Conservation (phyloP, 2,888 invertebrate species). For the Cryptocephalus moraei region DNA sequence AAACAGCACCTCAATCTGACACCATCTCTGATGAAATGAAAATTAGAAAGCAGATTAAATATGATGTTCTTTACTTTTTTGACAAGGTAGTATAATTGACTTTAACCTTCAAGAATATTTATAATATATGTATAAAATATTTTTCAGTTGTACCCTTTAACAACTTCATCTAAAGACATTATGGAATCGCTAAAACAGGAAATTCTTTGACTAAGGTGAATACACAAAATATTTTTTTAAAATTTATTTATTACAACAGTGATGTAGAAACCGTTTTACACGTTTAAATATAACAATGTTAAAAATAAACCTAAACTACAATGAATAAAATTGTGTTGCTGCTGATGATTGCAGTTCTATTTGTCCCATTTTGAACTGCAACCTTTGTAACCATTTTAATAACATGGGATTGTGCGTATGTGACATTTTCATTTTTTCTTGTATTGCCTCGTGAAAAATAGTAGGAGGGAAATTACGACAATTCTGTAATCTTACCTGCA, state of each 20-base stretch:
- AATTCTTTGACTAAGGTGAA: no score
- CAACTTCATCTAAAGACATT: no score
- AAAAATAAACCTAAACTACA: constrained; percentile 35
- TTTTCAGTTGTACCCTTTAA: no score
- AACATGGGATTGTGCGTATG: constrained; percentile 44
- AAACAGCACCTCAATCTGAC: constrained; percentile 44
- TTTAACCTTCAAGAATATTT: no score
- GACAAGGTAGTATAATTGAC: constrained; percentile 31
- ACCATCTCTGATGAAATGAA: constrained; percentile 74
- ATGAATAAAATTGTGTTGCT: constrained; percentile 81
- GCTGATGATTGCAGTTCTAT: constrained; percentile 88
- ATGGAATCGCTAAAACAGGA: no score
- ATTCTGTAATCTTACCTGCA: constrained; percentile 76
- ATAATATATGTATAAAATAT: no score
- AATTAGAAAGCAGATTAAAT: constrained; percentile 78
- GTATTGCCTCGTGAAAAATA: constrained; percentile 37
- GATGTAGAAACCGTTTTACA: not conserved
- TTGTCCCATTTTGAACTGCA: constrained; percentile 97
- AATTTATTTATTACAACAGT: constrained; percentile 1
- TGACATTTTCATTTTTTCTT: constrained; percentile 36
- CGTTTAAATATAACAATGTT: constrained; percentile 1
- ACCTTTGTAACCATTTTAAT: constrained; percentile 77
- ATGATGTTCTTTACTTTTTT: constrained; percentile 73
- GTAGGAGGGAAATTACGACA: constrained; percentile 74
- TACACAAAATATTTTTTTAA: not conserved